These are phyloP conservation scores for Pteronotus mesoamericanus DNA, from an alignment of 2,797 vertebrate genomes.

Conservation along the genomic window DNA sequence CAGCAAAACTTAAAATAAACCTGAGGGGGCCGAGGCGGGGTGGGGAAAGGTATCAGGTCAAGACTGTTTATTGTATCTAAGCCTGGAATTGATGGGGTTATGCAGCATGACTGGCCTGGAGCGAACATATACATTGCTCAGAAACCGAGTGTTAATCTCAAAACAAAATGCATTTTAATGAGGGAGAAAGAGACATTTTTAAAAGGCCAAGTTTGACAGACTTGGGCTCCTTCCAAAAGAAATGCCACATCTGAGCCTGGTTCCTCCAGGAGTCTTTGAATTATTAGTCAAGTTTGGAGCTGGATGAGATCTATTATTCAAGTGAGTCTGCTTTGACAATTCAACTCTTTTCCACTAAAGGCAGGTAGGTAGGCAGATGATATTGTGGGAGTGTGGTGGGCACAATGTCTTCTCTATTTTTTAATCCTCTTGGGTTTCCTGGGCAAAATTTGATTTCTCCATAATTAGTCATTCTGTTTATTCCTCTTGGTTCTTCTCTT, in stretches of 20 bases:
- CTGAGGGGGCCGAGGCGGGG: too few species aligned
- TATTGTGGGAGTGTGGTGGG: neutral
- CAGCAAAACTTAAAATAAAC: neutral
- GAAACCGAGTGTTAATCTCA: neutral
- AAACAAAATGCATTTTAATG: neutral
- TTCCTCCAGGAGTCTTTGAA: neutral
- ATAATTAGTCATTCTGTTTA: constrained; percentile 55
- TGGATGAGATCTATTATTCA: neutral
- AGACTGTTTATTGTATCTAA: neutral
- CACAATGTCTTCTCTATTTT: neutral
- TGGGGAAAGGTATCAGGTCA: neutral
- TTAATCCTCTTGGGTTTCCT: constrained; percentile 16
- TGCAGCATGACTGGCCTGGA: neutral
- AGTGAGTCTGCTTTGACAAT: neutral
- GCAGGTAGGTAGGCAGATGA: neutral
- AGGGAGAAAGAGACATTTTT: neutral
- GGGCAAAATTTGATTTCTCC: constrained; percentile 37
- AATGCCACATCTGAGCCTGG: neutral
- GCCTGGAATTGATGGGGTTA: neutral
- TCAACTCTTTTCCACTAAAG: neutral
- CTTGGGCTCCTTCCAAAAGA: neutral
- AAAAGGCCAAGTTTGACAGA: neutral
- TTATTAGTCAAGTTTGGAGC: neutral
- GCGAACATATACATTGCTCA: neutral
- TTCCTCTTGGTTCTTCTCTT: constrained; percentile 37